A percentile compares a stretch with the other conserved stretches of the same genome.
These are phyloP conservation scores for Caenorhabditis sp. DNA, from an alignment of 2,888 invertebrate genomes.

Conservation along the genomic window DNA sequence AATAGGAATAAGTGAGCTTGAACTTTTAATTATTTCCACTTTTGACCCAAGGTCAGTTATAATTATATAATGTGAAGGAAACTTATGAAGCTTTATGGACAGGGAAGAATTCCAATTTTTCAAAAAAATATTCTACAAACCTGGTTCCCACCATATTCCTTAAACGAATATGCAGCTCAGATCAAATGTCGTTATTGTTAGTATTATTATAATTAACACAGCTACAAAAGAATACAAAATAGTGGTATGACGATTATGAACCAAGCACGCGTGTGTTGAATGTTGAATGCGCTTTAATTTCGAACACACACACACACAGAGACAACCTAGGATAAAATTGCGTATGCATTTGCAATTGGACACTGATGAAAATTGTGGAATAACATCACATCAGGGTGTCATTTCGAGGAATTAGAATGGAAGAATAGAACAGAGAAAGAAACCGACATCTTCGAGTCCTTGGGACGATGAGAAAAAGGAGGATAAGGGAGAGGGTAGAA, in stretches of 20 bases:
- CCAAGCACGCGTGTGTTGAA: background rate
- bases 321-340: no score
- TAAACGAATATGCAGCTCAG: no score
- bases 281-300: constrained; percentile 19
- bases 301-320: constrained; percentile 3
- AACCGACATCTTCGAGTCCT: no score
- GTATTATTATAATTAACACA: no score
- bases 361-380: constrained; percentile 23
- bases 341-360: constrained; percentile 23
- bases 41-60: background rate
- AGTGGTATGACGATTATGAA: background rate
- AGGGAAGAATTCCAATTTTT: no score
- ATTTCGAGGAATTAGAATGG: constrained; percentile 11
- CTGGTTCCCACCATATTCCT: constrained; percentile 9
- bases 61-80: no score
- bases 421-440: constrained; percentile 21
- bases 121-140: no score
- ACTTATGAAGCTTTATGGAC: no score
- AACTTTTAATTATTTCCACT: constrained; percentile 1
- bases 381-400: background rate
- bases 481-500: background rate
- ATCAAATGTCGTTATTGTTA: no score
- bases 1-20: background rate
- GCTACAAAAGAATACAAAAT: no score
- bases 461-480: background rate